A percentile compares a stretch with the other conserved stretches of the same genome.
Conservation (phyloP, 2,797 vertebrate species). For the Syndactyla subalaris region DNA sequence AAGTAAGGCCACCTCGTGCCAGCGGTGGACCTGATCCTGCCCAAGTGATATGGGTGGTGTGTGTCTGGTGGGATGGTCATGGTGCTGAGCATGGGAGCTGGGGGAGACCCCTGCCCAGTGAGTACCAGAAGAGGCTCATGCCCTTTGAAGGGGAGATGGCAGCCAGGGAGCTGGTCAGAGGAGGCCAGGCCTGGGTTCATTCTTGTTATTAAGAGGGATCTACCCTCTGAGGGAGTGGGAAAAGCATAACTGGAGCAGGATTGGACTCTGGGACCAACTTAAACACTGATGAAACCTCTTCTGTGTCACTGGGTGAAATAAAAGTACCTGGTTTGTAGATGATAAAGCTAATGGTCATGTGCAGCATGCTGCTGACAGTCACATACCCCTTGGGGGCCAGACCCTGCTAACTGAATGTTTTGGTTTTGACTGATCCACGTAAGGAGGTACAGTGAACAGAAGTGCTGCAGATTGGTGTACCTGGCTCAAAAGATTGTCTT, state of each 20-base stretch:
- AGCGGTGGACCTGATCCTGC: neutral
- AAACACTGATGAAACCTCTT: neutral
- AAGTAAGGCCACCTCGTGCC: neutral
- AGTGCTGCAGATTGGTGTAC: neutral
- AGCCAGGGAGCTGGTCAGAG: rapidly evolving
- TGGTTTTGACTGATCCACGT: neutral
- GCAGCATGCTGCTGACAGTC: neutral
- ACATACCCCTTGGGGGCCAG: neutral
- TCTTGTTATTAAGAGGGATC: neutral
- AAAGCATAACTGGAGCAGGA: neutral
- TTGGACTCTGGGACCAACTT: neutral
- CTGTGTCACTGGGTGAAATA: neutral
- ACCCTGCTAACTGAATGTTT: neutral
- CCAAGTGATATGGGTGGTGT: neutral
- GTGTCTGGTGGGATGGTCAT: rapidly evolving
- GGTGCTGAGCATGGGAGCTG: rapidly evolving
- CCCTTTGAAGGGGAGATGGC: neutral
- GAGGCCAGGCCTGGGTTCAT: neutral
- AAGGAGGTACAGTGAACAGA: neutral
- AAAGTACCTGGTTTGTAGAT: neutral
- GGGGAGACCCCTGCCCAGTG: neutral
- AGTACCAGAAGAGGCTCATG: neutral
- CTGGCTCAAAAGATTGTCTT: neutral
- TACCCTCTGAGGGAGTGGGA: neutral
- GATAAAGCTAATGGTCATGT: neutral